These are phyloP conservation scores for Chroicocephalus ridibundus DNA, from an alignment of 2,113 vertebrate genomes.

Conservation along the genomic window DNA sequence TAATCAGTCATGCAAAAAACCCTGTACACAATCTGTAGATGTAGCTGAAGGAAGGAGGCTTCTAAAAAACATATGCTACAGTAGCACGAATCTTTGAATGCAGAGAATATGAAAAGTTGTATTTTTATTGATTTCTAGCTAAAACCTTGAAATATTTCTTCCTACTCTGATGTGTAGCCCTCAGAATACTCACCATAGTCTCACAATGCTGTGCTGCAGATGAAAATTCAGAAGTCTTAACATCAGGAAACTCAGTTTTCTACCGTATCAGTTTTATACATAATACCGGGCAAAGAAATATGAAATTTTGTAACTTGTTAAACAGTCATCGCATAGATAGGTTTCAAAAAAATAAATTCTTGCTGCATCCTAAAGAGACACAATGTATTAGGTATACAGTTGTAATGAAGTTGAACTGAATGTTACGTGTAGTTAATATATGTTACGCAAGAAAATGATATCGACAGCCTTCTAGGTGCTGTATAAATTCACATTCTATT, in stretches of 20 bases:
- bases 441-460: not conserved
- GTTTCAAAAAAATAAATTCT: not conserved
- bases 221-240: not conserved
- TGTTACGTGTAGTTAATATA: not conserved
- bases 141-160: not conserved
- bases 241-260: not conserved
- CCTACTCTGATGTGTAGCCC: not conserved
- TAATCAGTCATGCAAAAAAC: not conserved
- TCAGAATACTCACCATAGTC: not conserved
- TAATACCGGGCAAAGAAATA: not conserved
- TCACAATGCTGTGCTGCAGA: not conserved
- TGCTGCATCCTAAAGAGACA: not conserved
- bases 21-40: rapidly evolving
- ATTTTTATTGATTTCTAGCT: not conserved
- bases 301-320: not conserved
- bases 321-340: not conserved
- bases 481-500: not conserved
- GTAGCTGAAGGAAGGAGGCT: not conserved
- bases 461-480: not conserved
- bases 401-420: not conserved
- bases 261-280: not conserved
- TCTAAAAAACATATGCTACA: not conserved
- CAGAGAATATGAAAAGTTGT: not conserved
- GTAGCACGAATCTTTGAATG: not conserved
- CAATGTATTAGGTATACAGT: not conserved